A percentile compares a stretch with the other conserved stretches of the same genome.
These are phyloP conservation scores for Phaetusa simplex DNA, from an alignment of 2,113 vertebrate genomes.

Conservation along the genomic window DNA sequence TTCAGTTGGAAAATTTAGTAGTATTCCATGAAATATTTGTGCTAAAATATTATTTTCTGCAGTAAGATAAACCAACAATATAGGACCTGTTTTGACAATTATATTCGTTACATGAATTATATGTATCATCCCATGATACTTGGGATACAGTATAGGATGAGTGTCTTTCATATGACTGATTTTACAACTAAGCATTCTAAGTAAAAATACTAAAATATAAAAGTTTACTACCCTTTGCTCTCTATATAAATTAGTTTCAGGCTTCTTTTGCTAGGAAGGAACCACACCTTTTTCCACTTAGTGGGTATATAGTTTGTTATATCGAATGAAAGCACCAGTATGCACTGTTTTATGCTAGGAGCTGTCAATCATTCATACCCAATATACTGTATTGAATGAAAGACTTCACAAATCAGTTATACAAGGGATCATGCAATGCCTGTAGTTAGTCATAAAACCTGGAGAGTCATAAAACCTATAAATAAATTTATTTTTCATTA, in stretches of 20 bases:
- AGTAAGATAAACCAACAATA: background rate
- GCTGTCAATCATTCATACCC: background rate
- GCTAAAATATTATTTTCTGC: background rate
- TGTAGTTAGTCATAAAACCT: background rate
- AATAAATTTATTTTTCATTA: background rate
- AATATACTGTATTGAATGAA: background rate
- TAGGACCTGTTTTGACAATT: background rate
- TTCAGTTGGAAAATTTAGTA: background rate
- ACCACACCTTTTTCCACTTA: background rate
- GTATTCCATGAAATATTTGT: background rate
- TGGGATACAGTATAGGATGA: background rate
- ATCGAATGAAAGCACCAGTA: background rate
- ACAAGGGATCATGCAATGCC: background rate
- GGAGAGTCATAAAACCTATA: background rate
- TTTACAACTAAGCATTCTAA: background rate
- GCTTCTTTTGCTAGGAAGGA: background rate
- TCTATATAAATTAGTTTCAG: background rate
- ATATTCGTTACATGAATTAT: background rate
- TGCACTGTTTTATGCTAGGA: background rate
- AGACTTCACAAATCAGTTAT: background rate
- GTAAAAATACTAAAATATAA: background rate
- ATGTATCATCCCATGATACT: background rate
- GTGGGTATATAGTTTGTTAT: background rate
- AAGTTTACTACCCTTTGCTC: background rate
- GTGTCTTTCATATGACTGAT: background rate